phyloP scores from a whole-genome alignment of 2,888 invertebrate genomes.

The Zygaena filipendulae region DNA sequence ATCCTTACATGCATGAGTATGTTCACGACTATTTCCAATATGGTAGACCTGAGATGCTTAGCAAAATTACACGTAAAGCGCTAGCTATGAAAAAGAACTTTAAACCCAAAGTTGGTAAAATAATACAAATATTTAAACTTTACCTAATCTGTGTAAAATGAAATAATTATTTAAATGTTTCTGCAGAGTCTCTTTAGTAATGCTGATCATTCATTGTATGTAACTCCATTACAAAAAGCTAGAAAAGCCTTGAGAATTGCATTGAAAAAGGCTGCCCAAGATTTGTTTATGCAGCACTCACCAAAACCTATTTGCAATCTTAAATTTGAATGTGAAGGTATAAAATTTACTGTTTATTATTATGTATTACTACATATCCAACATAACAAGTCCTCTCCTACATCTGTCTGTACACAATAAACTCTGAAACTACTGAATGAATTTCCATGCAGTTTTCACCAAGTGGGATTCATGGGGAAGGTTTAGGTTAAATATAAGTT shows the following conservation, averaged over 20 bases:
- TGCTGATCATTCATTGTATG: constrained; percentile 31
- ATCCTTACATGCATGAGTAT: constrained; percentile 70
- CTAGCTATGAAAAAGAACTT: constrained; percentile 44
- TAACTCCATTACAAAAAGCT: constrained; percentile 57
- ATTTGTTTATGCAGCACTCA: constrained; percentile 36
- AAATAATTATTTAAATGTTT: constrained; percentile 8
- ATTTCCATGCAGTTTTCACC: too few species aligned
- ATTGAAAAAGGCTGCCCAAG: constrained; percentile 48
- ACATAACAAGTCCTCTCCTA: not conserved
- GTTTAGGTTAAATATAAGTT: too few species aligned
- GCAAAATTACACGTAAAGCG: constrained; percentile 65
- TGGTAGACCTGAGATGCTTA: constrained; percentile 61
- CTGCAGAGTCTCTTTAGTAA: constrained; percentile 28
- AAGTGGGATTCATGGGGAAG: too few species aligned
- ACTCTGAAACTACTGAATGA: too few species aligned
- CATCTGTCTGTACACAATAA: too few species aligned
- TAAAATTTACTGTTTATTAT: not conserved
- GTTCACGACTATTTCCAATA: constrained; percentile 67
- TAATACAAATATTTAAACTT: constrained; percentile 1
- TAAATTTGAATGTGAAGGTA: constrained; percentile 22
- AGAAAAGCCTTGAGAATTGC: constrained; percentile 48
- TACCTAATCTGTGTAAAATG: too few species aligned
- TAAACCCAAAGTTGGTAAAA: constrained; percentile 36
- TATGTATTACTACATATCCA: not conserved
- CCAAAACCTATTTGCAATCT: constrained; percentile 29